Base-by-base conservation (phyloP, 2,113 vertebrate genomes). In the Pelodiscus sinensis region DNA sequence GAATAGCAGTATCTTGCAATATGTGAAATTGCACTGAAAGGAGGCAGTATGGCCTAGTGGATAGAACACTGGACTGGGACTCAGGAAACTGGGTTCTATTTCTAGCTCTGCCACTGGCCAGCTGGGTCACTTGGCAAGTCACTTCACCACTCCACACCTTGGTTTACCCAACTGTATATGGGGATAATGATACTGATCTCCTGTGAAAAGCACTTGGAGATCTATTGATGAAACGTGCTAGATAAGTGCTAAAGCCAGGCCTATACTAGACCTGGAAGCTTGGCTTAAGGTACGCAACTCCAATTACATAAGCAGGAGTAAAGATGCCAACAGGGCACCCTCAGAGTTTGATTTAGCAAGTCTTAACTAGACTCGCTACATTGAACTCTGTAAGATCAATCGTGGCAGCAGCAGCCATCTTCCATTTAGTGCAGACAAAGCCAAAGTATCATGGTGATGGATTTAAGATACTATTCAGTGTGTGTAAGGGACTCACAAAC, bases 401-500 rank as follows among this genome's bases (percentile, higher is more conserved):
- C 44, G 44, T 6, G 44, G 44, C 44, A 44, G 44, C 44, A 44
- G 44, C 44, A 44, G 44, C 44, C 44, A 44, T 44, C 44, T 44
- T 44, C 44, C 44, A 44, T 44, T 44, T 6, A 44, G 5, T 44
- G 44, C 44, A 44, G 44, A 44, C 44, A 44, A 44, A 44, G 44
- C 44, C 44, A 44, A 44, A 44, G 35, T 62, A 62, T 0, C 0
- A 19, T 12, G 75, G 79, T 82, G 10, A 6, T 54, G 16, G 65
- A 71, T 44, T n/a, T n/a, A 2, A 38, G 15, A 10, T 18, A 25
- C 50, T 86, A 13, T 68, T 87, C 35, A 38, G 21, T 84, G 1
- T 18, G 85, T 31, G 4, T 55, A 50, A 91, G 75, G 82, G 57
- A 25, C 68, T 3, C 0, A 0, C 0, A 0, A 77, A 50, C 50